Conservation (phyloP, 2,888 invertebrate species). For the Luperina nickerlii region DNA sequence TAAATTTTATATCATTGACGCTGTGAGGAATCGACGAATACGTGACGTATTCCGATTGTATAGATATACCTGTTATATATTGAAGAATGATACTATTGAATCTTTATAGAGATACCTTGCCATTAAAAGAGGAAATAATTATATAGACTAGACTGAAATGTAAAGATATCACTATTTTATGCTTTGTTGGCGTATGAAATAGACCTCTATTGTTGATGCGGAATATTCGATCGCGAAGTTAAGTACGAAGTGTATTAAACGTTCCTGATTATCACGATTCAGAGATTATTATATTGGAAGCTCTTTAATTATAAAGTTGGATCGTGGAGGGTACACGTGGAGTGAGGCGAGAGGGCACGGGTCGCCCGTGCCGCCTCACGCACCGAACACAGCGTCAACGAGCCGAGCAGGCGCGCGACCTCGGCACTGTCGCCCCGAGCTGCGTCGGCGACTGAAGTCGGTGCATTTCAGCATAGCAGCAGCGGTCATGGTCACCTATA, state of each 20-base stretch:
- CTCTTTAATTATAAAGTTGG: conserved; percentile 83
- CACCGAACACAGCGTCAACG: conserved; percentile 19
- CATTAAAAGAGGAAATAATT: conserved; percentile 88
- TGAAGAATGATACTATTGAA: conserved; percentile 89
- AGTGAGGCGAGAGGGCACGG: conserved; percentile 67
- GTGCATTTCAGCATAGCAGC: background rate
- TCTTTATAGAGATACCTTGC: conserved; percentile 90
- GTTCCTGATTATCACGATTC: conserved; percentile 84
- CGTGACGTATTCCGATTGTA: conserved; percentile 87
- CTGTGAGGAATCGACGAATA: conserved; percentile 89
- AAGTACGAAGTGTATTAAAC: conserved; percentile 80
- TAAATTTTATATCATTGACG: conserved; percentile 91
- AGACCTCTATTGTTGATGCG: conserved; percentile 87
- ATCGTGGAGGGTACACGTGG: conserved; percentile 76
- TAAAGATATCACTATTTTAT: conserved; percentile 91
- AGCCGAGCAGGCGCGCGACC: conserved; percentile 18
- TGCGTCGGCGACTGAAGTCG: background rate
- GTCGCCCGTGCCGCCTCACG: conserved; percentile 15
- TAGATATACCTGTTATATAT: conserved; percentile 90
- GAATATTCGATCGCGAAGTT: conserved; percentile 79
- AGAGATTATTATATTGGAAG: conserved; percentile 81
- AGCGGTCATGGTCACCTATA: background rate
- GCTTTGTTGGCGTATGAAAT: conserved; percentile 89
- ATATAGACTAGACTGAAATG: conserved; percentile 90
- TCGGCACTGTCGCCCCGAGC: background rate